Evolutionary conservation across 2,113 vertebrate genomes (phyloP), one percentile per base, ranked within the genome.

Genomic region (Serranochromis macrocephalus): DNA sequence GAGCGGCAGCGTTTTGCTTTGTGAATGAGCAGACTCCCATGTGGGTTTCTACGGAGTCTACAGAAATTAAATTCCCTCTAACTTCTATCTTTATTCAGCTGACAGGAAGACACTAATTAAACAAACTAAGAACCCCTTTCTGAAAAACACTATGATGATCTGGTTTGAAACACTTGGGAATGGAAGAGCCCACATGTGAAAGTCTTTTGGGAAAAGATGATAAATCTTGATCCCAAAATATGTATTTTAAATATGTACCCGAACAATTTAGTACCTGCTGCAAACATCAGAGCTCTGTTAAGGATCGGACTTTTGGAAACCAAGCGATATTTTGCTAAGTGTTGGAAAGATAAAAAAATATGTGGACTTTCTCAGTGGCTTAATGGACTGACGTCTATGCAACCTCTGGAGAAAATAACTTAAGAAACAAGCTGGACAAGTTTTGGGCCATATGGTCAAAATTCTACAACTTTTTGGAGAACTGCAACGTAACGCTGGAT

Each of bases 271-370:
- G 54, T 55, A 55, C 54, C 54, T 0, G 21, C 24, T 58, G 55
- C 1, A 2, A 58, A 58, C 24, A 58, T 2, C 13, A 29, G 55
- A 58, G 55, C 13, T 58, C 55, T 58, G 55, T 16, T 9, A 58
- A 16, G 3, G 7, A 58, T 58, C 13, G 8, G 17, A 51, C 47
- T 9, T 19, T 51, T 51, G 47, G 17, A 51, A 51, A 17, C 17
- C 1, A 51, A 51, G 47, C 47, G 3, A 51, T 19, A 17, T 51
- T 0, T 19, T 51, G 24, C 7, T 0, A 58, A 29, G 26, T 29
- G 24, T 58, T 58, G 55, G 55, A 58, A 58, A 58, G 24, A 58
- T 58, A 9, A 29, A 9, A 24, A 29, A 9, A 57, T 4, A 24
- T 24, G 53, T 55, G n/a, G 51, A 21, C 49, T 51, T 5, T 51